These are phyloP conservation scores for Frankliniella intonsa DNA, from an alignment of 2,888 invertebrate species.

Conservation along the genomic window DNA sequence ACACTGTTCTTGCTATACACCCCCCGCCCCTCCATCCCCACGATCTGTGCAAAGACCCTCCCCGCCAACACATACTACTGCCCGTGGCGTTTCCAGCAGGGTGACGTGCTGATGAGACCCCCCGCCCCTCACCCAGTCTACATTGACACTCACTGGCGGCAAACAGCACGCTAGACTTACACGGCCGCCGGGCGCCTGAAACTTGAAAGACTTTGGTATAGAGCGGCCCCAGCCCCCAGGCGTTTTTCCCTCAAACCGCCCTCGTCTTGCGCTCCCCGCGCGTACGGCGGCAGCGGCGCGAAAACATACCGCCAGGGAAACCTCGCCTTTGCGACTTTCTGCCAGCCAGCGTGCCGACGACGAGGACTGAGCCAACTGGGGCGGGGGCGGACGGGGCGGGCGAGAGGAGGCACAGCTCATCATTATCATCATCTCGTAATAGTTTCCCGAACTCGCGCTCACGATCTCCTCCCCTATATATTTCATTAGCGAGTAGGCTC, in stretches of 20 bases:
- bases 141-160: neutral
- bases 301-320: no score
- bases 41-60: no score
- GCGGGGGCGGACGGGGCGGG: no score
- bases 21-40: neutral
- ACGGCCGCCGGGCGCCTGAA: neutral
- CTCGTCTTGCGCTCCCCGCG: neutral
- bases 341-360: no score
- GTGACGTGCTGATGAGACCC: conserved; percentile 10
- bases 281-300: no score
- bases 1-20: neutral
- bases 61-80: neutral
- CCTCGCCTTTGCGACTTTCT: no score
- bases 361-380: no score
- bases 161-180: neutral
- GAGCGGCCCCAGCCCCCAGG: neutral
- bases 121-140: neutral
- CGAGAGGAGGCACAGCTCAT: no score
- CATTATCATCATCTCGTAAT: no score
- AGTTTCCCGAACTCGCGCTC: no score
- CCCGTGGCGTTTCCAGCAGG: neutral
- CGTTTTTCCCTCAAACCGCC: neutral
- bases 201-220: neutral
- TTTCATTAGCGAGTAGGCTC: no score
- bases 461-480: no score